A percentile compares a stretch with the other conserved stretches of the same genome.
phyloP scores from a whole-genome alignment of 2,888 invertebrate genomes.

The Trichopoda pennipes region DNA sequence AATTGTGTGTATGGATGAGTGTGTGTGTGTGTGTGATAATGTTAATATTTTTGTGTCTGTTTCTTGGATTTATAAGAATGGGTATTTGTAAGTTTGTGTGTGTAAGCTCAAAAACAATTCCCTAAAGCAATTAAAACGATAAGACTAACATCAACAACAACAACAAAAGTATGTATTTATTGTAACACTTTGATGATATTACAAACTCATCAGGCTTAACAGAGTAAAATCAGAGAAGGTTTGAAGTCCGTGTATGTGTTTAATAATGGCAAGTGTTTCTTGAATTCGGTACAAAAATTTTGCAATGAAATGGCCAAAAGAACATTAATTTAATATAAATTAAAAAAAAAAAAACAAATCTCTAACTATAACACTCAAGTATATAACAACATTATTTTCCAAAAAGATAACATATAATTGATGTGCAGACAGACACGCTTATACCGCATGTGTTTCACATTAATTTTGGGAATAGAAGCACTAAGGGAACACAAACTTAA shows the following conservation, averaged over 20 bases:
- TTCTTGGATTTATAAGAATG: neutral
- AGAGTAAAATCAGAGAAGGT: neutral
- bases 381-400: conserved; percentile 52
- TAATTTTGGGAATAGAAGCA: conserved; percentile 1
- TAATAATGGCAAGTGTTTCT: conserved; percentile 15
- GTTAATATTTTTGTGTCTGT: neutral
- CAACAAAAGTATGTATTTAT: conserved; percentile 59
- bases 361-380: conserved; percentile 37
- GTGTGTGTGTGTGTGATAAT: conserved; percentile 2
- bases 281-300: conserved; percentile 34
- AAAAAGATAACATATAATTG: conserved; percentile 63
- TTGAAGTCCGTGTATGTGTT: neutral
- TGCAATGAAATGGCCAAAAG: conserved; percentile 49
- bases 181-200: conserved; percentile 65
- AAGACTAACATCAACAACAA: conserved; percentile 64
- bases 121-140: conserved; percentile 69
- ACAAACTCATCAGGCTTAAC: conserved; percentile 49
- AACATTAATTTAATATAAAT: conserved; percentile 61
- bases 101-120: conserved; percentile 54
- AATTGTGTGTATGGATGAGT: conserved; percentile 1
- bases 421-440: conserved; percentile 51
- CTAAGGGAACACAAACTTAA: neutral
- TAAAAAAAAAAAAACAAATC: no score
- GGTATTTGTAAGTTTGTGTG: neutral
- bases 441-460: conserved; percentile 38